A percentile compares a stretch with the other conserved stretches of the same genome.
Conservation (phyloP, 2,888 invertebrate genomes). For the Acrocera orbiculus region DNA sequence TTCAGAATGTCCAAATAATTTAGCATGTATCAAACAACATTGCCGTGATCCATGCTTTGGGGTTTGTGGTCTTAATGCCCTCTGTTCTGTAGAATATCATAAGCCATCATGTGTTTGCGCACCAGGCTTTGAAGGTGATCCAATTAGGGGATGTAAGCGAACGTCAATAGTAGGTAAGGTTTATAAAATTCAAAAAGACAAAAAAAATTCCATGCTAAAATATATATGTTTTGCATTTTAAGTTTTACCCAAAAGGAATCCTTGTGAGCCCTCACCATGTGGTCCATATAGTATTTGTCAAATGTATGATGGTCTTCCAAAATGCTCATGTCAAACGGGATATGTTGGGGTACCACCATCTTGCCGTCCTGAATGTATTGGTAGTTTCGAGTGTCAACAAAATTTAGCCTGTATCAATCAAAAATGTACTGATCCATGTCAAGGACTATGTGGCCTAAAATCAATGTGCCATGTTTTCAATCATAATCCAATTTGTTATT, state of each 20-base stretch:
- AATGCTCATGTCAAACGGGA: slow-evolving; percentile 55
- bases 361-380: slow-evolving; percentile 61
- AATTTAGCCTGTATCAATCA: slow-evolving; percentile 60
- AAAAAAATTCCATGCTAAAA: too few relatives aligned
- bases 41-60: slow-evolving; percentile 75
- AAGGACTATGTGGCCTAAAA: slow-evolving; percentile 56
- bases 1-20: slow-evolving; percentile 57
- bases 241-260: too few relatives aligned
- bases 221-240: too few relatives aligned
- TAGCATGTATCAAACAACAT: slow-evolving; percentile 67
- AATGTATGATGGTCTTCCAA: slow-evolving; percentile 49
- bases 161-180: slow-evolving; percentile 39
- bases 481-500: slow-evolving; percentile 66
- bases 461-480: slow-evolving; percentile 62
- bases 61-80: slow-evolving; percentile 65
- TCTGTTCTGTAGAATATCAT: slow-evolving; percentile 67
- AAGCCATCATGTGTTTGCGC: slow-evolving; percentile 66
- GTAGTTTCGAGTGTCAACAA: slow-evolving; percentile 59
- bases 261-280: slow-evolving; percentile 61
- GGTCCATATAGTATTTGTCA: slow-evolving; percentile 63
- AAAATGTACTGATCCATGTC: slow-evolving; percentile 61
- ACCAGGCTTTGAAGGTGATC: slow-evolving; percentile 62
- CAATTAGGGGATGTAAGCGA: slow-evolving; percentile 57
- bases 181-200: background rate
- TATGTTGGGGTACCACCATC: slow-evolving; percentile 59